Conservation (phyloP, 2,797 vertebrate genomes). For the Mus spretus region DNA sequence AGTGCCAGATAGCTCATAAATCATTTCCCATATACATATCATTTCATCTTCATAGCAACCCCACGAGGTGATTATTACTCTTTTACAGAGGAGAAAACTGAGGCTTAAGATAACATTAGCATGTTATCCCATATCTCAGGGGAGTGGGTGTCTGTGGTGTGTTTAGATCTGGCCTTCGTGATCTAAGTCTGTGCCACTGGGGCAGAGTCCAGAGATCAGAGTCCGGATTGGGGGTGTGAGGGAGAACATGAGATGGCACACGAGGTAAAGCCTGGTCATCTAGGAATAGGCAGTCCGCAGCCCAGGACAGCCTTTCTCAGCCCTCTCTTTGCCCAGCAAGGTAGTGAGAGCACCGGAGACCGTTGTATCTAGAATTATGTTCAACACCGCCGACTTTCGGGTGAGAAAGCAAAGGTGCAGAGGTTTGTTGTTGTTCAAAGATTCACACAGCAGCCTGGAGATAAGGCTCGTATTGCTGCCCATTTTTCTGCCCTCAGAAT, state of each 20-base stretch:
- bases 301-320: neutral
- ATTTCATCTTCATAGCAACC: slow-evolving; percentile 49
- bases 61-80: neutral
- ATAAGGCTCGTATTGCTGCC: neutral
- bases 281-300: neutral
- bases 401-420: neutral
- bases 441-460: neutral
- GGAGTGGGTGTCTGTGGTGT: neutral
- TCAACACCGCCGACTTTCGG: slow-evolving; percentile 9
- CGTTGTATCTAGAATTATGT: neutral
- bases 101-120: neutral
- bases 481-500: neutral
- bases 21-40: neutral
- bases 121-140: slow-evolving; percentile 41
- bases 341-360: neutral
- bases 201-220: neutral
- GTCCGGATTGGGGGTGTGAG: neutral
- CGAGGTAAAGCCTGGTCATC: neutral
- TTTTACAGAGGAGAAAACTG: slow-evolving; percentile 41
- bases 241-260: neutral
- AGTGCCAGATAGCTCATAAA: neutral
- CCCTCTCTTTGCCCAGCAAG: neutral
- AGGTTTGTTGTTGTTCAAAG: slow-evolving; percentile 5
- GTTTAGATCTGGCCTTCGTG: neutral
- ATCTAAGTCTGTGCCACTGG: neutral